Conservation (phyloP, 1,140 invertebrate genomes). For the Cydia pomonella region DNA sequence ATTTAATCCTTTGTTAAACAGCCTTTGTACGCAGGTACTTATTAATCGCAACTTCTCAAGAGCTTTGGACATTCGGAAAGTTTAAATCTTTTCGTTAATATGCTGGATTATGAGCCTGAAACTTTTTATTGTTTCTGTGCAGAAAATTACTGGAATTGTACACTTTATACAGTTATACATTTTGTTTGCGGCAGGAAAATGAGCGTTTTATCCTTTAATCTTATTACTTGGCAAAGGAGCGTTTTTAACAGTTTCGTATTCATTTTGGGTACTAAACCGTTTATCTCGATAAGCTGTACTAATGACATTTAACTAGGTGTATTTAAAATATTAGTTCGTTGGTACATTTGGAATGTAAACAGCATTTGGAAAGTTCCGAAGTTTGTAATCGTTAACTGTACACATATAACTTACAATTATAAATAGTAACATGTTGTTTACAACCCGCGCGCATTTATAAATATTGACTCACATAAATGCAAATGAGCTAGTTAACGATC, state of each 20-base stretch:
- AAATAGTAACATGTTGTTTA: constrained; percentile 4
- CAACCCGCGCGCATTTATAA: neutral
- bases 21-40: constrained; percentile 28
- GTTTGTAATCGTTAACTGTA: neutral
- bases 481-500: neutral
- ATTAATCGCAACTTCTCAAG: constrained; percentile 23
- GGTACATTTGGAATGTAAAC: constrained; percentile 12
- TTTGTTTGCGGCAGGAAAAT: constrained; percentile 38
- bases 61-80: constrained; percentile 42
- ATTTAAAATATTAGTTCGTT: constrained; percentile 13
- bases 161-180: constrained; percentile 7
- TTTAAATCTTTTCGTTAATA: constrained; percentile 61
- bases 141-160: constrained; percentile 25
- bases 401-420: neutral
- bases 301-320: constrained; percentile 7
- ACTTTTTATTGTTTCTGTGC: constrained; percentile 44
- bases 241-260: constrained; percentile 32
- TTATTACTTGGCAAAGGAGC: constrained; percentile 23
- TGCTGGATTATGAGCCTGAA: constrained; percentile 50
- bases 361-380: constrained; percentile 29
- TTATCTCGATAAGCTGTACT: constrained; percentile 13
- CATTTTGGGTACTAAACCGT: constrained; percentile 3
- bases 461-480: neutral
- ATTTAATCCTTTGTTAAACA: constrained; percentile 31
- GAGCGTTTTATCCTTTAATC: constrained; percentile 40